These are phyloP conservation scores for Smutsia gigantea DNA, from an alignment of 2,797 vertebrate genomes.

Conservation along the genomic window DNA sequence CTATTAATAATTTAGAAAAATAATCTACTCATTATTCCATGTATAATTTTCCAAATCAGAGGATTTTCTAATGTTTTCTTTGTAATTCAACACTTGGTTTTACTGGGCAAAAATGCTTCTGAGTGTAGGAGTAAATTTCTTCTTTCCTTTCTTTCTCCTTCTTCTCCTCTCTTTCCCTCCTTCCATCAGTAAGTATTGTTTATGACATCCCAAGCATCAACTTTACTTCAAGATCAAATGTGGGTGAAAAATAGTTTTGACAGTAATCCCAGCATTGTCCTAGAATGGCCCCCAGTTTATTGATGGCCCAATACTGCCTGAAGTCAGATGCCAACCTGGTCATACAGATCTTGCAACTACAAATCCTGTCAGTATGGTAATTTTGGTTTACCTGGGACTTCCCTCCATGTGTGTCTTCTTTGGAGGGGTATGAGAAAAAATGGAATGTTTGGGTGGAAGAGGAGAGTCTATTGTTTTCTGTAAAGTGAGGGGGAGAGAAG, in stretches of 20 bases:
- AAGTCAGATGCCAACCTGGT: neutral
- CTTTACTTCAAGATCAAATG: neutral
- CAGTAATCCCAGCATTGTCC: neutral
- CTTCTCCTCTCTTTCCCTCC: neutral
- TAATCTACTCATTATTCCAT: neutral
- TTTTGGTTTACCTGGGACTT: neutral
- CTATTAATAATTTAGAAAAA: conserved; percentile 34
- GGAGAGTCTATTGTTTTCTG: neutral
- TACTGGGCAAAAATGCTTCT: conserved; percentile 23
- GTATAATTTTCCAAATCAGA: conserved; percentile 1
- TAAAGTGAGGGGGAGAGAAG: neutral
- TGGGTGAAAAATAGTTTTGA: neutral
- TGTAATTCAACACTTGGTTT: neutral
- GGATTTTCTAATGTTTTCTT: neutral
- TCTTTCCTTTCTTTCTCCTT: neutral
- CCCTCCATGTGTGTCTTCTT: neutral
- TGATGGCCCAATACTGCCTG: neutral
- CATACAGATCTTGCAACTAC: neutral
- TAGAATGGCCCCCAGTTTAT: neutral
- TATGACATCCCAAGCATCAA: neutral
- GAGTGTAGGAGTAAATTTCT: neutral
- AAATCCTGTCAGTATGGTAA: neutral
- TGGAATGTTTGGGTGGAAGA: neutral
- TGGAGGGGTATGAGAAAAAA: neutral
- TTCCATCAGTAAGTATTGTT: neutral